Evolutionary conservation across 2,113 vertebrate genomes (phyloP).

Genomic region (Zosterops borbonicus): DNA sequence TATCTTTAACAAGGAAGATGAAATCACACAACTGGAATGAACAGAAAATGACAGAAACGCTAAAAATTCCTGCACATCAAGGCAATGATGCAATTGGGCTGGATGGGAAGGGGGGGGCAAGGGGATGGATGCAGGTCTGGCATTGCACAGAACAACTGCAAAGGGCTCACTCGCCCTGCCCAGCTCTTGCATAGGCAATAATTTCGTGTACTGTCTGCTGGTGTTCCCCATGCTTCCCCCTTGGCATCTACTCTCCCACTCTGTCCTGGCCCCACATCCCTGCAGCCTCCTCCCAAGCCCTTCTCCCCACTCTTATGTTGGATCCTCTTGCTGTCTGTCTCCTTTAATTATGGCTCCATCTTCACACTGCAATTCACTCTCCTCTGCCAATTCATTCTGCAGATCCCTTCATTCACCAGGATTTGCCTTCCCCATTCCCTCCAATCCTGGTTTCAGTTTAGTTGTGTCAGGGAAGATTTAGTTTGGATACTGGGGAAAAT

Average conservation of each 20-base stretch:
- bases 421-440: not conserved
- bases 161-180: accelerated
- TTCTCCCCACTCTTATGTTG: accelerated
- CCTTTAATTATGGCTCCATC: not conserved
- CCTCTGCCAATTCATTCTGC: not conserved
- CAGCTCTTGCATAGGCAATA: not conserved
- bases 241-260: accelerated
- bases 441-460: not conserved
- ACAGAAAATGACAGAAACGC: not conserved
- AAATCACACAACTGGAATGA: not conserved
- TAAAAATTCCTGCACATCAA: not conserved
- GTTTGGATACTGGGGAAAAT: not conserved
- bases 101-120: not conserved
- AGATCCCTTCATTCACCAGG: not conserved
- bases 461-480: not conserved
- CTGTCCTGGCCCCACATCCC: not conserved
- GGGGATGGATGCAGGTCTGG: not conserved
- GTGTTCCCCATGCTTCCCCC: not conserved
- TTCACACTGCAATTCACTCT: not conserved
- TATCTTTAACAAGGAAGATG: not conserved
- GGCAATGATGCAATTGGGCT: accelerated
- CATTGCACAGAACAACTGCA: not conserved
- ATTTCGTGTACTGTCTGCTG: too few species aligned
- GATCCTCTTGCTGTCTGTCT: not conserved
- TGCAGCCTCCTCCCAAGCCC: not conserved